Conservation (phyloP, 2,797 vertebrate species). For the Xerus rutilus region DNA sequence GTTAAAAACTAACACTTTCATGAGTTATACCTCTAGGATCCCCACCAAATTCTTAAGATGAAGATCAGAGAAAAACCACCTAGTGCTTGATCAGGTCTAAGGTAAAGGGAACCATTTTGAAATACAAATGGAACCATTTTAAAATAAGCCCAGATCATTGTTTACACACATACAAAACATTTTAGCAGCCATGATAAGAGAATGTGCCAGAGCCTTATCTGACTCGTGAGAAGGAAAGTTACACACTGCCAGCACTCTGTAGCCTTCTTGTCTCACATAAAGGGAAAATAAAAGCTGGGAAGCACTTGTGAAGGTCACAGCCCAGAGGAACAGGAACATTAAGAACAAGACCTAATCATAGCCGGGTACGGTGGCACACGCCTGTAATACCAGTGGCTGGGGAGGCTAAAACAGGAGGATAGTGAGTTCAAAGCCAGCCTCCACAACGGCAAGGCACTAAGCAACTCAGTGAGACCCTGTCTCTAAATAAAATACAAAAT, state of each 20-base stretch:
- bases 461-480: no score
- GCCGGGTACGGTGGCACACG: no score
- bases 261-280: background rate
- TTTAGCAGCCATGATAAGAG: background rate
- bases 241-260: background rate
- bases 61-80: background rate
- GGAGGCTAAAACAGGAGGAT: no score
- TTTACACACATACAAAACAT: background rate
- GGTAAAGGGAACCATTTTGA: background rate
- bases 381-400: no score
- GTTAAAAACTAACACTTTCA: conserved; percentile 22
- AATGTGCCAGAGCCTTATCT: background rate
- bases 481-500: no score
- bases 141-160: background rate
- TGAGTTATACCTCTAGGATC: background rate
- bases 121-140: conserved; percentile 14
- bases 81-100: background rate
- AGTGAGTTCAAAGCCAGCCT: no score
- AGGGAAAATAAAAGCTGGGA: background rate
- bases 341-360: background rate
- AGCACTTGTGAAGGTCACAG: background rate
- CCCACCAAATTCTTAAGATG: background rate
- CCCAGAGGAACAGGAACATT: background rate
- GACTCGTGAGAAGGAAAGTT: background rate
- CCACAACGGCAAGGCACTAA: no score